Percentiles rank a stretch among this genome's conserved stretches.
phyloP scores from a whole-genome alignment of 2,888 invertebrate genomes.

The Oscheius onirici region DNA sequence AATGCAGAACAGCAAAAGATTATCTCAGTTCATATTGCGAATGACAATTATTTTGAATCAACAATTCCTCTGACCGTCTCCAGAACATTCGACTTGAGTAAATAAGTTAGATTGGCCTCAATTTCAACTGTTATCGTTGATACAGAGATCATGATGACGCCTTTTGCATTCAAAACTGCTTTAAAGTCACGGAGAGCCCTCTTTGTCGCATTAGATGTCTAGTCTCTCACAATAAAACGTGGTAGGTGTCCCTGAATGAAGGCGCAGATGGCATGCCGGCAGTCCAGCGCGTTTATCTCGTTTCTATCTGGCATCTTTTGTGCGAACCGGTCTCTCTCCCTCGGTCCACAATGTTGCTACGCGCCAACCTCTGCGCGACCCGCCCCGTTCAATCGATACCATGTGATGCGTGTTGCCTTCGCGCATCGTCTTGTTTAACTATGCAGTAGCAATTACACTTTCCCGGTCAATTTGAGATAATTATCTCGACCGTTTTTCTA shows the following conservation, averaged over 20 bases:
- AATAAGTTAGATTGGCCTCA: no score
- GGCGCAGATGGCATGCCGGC: slow-evolving; percentile 30
- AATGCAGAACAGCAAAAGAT: no score
- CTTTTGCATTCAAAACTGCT: no score
- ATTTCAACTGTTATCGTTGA: no score
- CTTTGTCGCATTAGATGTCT: no score
- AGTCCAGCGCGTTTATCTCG: slow-evolving; percentile 27
- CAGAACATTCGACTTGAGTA: no score
- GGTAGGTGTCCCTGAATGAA: slow-evolving; percentile 26
- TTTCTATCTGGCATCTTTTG: slow-evolving; percentile 34
- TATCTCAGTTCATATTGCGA: no score
- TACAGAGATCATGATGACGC: no score
- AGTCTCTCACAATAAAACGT: slow-evolving; percentile 1
- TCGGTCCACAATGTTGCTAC: slow-evolving; percentile 24
- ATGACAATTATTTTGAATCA: no score
- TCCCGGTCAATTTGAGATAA: background rate
- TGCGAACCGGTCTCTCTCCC: slow-evolving; percentile 30
- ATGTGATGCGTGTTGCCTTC: slow-evolving; percentile 35
- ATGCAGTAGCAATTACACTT: slow-evolving; percentile 5
- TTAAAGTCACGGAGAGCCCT: no score
- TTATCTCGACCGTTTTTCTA: background rate
- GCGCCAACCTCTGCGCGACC: slow-evolving; percentile 21
- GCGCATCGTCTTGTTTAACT: slow-evolving; percentile 29
- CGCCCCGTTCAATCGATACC: slow-evolving; percentile 34
- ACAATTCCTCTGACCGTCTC: no score